phyloP scores from a whole-genome alignment of 2,888 invertebrate species.

The Patella ulyssiponensis region DNA sequence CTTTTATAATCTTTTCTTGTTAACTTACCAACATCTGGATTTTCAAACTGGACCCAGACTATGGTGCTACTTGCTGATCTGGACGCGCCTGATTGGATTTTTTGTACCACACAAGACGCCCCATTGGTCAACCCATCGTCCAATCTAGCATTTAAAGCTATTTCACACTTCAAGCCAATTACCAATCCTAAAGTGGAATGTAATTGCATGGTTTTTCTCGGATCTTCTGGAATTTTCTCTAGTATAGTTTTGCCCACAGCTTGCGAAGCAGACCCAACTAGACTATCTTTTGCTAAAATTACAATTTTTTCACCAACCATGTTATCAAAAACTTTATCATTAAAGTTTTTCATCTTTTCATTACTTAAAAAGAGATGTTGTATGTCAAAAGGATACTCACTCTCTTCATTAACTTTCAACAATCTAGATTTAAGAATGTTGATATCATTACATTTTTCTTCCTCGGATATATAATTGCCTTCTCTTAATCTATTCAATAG shows the following conservation, averaged over 20 bases:
- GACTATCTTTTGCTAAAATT: not conserved
- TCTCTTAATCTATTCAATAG: constrained; percentile 43
- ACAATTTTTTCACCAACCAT: not conserved
- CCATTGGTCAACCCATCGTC: constrained; percentile 45
- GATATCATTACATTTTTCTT: not conserved
- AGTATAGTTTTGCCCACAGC: not conserved
- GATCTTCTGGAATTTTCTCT: not conserved
- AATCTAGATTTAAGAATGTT: not conserved
- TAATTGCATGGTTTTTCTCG: not conserved
- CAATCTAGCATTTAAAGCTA: constrained; percentile 36
- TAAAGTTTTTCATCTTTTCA: not conserved
- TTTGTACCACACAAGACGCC: constrained; percentile 24
- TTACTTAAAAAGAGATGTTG: not conserved
- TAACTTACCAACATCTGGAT: no score
- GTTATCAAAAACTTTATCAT: not conserved
- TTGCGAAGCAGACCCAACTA: not conserved
- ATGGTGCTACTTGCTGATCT: no score
- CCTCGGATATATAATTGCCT: constrained; percentile 25
- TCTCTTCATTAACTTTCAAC: not conserved
- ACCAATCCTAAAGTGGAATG: not conserved
- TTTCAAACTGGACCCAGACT: no score
- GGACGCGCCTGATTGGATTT: no score
- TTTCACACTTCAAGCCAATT: constrained; percentile 27
- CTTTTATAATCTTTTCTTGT: no score
- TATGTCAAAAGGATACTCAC: not conserved